Evolutionary conservation across 92 coral and sea anemone genomes (phyloP).

Genomic region (Palythoa grandis): DNA sequence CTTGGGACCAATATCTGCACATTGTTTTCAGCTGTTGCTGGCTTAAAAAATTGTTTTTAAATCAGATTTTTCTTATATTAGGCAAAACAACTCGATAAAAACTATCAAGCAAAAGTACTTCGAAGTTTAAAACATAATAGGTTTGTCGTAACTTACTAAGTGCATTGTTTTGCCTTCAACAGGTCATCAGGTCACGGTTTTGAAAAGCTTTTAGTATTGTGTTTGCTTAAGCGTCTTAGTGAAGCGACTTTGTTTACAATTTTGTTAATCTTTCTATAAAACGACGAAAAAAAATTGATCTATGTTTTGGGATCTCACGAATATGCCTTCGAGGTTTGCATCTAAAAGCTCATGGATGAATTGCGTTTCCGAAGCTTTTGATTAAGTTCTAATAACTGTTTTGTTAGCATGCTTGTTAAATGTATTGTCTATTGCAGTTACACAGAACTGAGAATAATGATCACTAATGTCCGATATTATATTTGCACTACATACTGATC

Average conservation of each 20-base stretch:
- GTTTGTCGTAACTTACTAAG: too few relatives aligned
- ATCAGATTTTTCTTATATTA: too few relatives aligned
- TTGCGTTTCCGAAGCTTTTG: background rate
- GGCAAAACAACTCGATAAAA: too few relatives aligned
- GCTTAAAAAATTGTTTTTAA: too few relatives aligned
- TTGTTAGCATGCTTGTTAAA: background rate
- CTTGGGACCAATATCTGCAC: too few relatives aligned
- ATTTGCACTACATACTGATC: slow-evolving; percentile 6
- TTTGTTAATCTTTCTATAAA: background rate
- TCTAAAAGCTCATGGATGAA: background rate
- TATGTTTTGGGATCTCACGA: background rate
- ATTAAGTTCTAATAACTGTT: background rate
- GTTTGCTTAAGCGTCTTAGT: background rate
- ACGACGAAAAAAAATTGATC: background rate
- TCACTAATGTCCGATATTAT: slow-evolving; percentile 1
- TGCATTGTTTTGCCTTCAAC: too few relatives aligned
- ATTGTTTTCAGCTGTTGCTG: too few relatives aligned
- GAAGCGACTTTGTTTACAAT: too few relatives aligned
- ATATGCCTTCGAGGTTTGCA: background rate
- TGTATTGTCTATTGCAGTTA: slow-evolving; percentile 1
- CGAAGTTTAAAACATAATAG: too few relatives aligned
- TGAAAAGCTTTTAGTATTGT: too few relatives aligned
- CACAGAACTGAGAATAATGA: background rate
- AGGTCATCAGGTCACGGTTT: too few relatives aligned
- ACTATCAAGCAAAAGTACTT: too few relatives aligned